These are phyloP conservation scores for Acrocyrtus sp. DNA, from an alignment of 2,888 invertebrate genomes.

Conservation along the genomic window DNA sequence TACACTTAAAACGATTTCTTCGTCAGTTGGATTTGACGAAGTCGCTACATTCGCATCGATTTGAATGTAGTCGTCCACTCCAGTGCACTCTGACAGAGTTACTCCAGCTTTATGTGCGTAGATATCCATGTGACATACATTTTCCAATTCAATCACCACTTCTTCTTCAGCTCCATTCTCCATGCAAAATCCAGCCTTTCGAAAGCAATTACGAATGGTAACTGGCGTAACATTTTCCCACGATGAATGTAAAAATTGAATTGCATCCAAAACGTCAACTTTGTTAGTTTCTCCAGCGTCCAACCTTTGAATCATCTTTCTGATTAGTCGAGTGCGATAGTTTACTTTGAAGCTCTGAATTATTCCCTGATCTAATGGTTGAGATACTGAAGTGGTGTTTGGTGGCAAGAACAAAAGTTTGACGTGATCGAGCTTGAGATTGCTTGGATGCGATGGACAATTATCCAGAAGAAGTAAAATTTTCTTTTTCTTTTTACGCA, in stretches of 20 bases:
- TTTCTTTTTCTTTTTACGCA: slow-evolving; percentile 19
- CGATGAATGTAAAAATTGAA: not conserved
- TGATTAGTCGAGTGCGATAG: slow-evolving; percentile 31
- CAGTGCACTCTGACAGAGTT: no score
- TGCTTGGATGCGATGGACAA: slow-evolving; percentile 39
- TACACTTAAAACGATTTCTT: slow-evolving; percentile 3
- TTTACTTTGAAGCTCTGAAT: slow-evolving; percentile 25
- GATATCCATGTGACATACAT: not conserved
- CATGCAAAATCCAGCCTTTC: slow-evolving; percentile 11
- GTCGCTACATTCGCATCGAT: not conserved
- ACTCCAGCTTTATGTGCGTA: not conserved
- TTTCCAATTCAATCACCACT: not conserved
- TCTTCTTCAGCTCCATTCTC: not conserved
- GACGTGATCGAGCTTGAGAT: not conserved
- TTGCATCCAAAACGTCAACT: slow-evolving; percentile 9
- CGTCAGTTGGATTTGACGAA: not conserved
- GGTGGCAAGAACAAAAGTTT: slow-evolving; percentile 32
- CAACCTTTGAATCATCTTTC: slow-evolving; percentile 4
- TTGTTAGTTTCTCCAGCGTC: not conserved
- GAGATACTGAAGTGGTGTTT: slow-evolving; percentile 32
- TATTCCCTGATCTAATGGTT: slow-evolving; percentile 48
- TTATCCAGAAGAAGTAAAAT: slow-evolving; percentile 43
- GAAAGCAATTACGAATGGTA: slow-evolving; percentile 10
- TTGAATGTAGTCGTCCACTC: not conserved
- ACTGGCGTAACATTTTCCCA: not conserved